These are phyloP conservation scores for Drosophila varians DNA, from an alignment of 1,140 invertebrate species.

Conservation along the genomic window DNA sequence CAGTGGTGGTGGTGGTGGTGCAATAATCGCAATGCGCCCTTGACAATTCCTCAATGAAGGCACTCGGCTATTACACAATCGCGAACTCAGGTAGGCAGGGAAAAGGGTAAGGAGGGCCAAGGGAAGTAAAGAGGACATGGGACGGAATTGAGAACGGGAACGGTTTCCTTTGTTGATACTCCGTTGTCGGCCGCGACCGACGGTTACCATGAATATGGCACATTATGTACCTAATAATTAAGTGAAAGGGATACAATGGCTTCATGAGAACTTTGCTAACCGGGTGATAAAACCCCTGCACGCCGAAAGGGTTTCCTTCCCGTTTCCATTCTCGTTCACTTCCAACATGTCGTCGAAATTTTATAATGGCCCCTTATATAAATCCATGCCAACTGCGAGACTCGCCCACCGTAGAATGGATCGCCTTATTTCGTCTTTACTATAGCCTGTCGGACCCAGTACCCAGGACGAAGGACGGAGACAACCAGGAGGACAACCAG, in stretches of 20 bases:
- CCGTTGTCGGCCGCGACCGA: slow-evolving; percentile 11
- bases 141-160: slow-evolving; percentile 2
- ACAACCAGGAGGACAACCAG: slow-evolving; percentile 6
- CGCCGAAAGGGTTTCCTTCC: slow-evolving; percentile 52
- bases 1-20: slow-evolving; percentile 39
- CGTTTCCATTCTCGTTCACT: slow-evolving; percentile 32
- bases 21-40: slow-evolving; percentile 67
- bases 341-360: slow-evolving; percentile 64
- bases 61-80: slow-evolving; percentile 47
- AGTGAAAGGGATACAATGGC: slow-evolving; percentile 80
- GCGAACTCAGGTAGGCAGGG: slow-evolving; percentile 24
- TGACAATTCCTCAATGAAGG: slow-evolving; percentile 70
- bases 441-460: slow-evolving; percentile 45
- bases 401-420: not conserved
- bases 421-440: slow-evolving; percentile 3
- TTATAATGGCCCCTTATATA: slow-evolving; percentile 63
- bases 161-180: slow-evolving; percentile 33
- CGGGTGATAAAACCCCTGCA: slow-evolving; percentile 52
- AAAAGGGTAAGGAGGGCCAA: not conserved
- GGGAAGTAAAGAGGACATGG: not conserved
- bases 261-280: slow-evolving; percentile 75
- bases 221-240: slow-evolving; percentile 81
- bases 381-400: slow-evolving; percentile 13
- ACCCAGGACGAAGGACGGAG: slow-evolving; percentile 22
- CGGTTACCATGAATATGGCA: slow-evolving; percentile 76